Evolutionary conservation across 2,113 vertebrate genomes (phyloP).

Genomic region (Platichthys flesus): DNA sequence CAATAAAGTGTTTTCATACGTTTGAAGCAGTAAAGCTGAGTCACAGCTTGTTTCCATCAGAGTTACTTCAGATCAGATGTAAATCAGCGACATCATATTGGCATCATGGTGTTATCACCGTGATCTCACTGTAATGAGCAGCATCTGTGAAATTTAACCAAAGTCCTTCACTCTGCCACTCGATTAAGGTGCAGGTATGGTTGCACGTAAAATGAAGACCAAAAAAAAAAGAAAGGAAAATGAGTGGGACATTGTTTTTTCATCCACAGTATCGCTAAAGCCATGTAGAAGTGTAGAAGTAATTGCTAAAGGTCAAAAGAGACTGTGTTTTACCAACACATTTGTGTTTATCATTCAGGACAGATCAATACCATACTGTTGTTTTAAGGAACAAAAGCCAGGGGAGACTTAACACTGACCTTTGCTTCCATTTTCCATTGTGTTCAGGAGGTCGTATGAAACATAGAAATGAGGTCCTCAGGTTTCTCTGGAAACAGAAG

Average conservation of each 20-base stretch:
- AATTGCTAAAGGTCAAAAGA: constrained; percentile 82
- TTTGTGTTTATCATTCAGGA: constrained; percentile 80
- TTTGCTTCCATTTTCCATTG: constrained; percentile 76
- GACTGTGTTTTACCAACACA: constrained; percentile 78
- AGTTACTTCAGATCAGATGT: constrained; percentile 5
- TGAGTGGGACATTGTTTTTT: constrained; percentile 30
- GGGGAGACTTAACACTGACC: constrained; percentile 79
- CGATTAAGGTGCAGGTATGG: not conserved
- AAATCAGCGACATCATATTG: constrained; percentile 1
- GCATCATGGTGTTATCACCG: not conserved
- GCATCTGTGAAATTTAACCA: constrained; percentile 6
- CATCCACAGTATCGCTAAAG: constrained; percentile 50
- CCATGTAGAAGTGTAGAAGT: constrained; percentile 74
- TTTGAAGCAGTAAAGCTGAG: constrained; percentile 7
- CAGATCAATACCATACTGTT: constrained; percentile 79
- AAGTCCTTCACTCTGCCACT: not conserved
- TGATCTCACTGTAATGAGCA: not conserved
- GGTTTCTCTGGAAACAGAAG: constrained; percentile 54
- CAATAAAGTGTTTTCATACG: too few species aligned
- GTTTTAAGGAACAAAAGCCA: constrained; percentile 81
- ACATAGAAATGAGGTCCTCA: constrained; percentile 77
- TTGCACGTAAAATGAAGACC: constrained; percentile 3
- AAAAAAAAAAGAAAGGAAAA: constrained; percentile 27
- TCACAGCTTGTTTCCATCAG: not conserved
- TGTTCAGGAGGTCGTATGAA: constrained; percentile 62